Evolutionary conservation across 2,113 vertebrate species (phyloP), one percentile per base, ranked within the genome.

Genomic region (Tychaedon coryphoeus): DNA sequence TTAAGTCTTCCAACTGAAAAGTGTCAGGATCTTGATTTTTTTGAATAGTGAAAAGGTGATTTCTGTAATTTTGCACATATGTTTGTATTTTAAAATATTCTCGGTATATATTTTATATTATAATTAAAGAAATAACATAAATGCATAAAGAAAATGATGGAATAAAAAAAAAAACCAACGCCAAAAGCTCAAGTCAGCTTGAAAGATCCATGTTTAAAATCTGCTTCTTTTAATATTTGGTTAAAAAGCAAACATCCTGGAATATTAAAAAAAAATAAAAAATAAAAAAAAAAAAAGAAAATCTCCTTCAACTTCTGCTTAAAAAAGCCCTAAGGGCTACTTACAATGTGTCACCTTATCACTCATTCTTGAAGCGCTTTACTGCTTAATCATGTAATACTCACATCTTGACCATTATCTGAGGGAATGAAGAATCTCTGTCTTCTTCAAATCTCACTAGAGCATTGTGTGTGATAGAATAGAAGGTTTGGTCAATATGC

Each of bases 281-380:
- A 40, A 14, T 5, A 88, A 53, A 34, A 62, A 87, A 45, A n/a
- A 77, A 85, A 93, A 88, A 53, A 33, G 54, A 87, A 48, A 36
- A 34, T 45, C 43, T 60, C 12, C 34, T 94, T 95, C 38, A 74
- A 23, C 38, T 75, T 91, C 19, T 50, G 25, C 33, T 86, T 93
- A 62, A 86, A 94, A 86, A 94, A 86, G 16, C 67, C 86, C 75
- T 58, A 34, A 84, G 71, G 91, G 42, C 36, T 19, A 65, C 42
- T 95, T 94, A 72, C 9, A 81, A 20, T 80, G 84, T 88, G 84
- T 78, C 86, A 92, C 71, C 71, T 95, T 96, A 82, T 72, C 69
- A 87, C 54, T 96, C 89, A 92, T 88, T 73, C 54, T 92, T 93
- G 76, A 93, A 91, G 25, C 62, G 9, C 8, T 92, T 96, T 93